Evolutionary conservation across 2,797 vertebrate genomes (phyloP).

Genomic region (Enoplosus armatus): DNA sequence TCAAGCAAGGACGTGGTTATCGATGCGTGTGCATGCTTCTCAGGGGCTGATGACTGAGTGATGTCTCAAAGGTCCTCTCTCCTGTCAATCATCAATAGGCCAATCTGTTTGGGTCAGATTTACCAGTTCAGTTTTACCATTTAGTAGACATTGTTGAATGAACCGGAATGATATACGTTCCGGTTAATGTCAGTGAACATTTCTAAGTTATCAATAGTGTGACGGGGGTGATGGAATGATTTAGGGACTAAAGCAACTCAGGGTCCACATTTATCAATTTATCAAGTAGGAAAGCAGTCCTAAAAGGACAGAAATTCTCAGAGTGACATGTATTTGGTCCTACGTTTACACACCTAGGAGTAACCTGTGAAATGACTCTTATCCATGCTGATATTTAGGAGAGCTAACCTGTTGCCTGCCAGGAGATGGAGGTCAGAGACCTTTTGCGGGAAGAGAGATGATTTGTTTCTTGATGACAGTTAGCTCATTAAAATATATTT

Average conservation of each 20-base stretch:
- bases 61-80: slow-evolving; percentile 39
- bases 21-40: background rate
- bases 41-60: background rate
- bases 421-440: no score
- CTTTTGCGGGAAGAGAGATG: background rate
- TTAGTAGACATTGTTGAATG: no score
- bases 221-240: background rate
- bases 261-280: background rate
- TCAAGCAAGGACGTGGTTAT: background rate
- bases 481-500: no score
- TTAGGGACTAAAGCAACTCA: background rate
- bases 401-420: background rate
- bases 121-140: background rate
- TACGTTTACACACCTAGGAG: no score
- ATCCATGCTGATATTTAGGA: background rate
- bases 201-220: background rate
- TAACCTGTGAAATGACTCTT: background rate
- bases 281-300: no score
- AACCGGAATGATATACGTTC: background rate
- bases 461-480: no score
- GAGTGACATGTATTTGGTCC: no score
- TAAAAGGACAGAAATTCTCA: no score
- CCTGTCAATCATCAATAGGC: slow-evolving; percentile 27
- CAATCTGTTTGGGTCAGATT: background rate
- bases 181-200: background rate